Evolutionary conservation across 2,797 vertebrate genomes (phyloP), one percentile per base, ranked within the genome.

Genomic region (Sparus aurata): DNA sequence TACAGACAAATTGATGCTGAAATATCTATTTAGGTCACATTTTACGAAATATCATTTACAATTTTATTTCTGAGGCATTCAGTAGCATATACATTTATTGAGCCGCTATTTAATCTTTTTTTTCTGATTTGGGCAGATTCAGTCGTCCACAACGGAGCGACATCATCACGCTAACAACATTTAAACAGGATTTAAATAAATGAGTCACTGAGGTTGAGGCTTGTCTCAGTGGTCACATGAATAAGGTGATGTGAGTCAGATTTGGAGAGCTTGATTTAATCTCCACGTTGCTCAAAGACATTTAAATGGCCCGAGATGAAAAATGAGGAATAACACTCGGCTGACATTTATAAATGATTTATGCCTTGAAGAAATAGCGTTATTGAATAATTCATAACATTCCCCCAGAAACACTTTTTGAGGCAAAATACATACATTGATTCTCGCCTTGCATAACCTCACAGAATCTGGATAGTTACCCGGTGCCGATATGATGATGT

Each of bases 281-380:
- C 63, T 68, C 30, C 10, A 20, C 25, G 47, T 80, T 68, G 58
- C 64, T 66, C 8, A 2, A 52, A 78, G 50, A 82, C 70, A 75
- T 65, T 78, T 30, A 74, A 83, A 80, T 46, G 16, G n/a, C 55
- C 23, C 11, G 22, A 67, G 60, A 77, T 79, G 69, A 85, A 77
- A 84, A 90, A 82, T 46, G 66, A 76, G 62, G 6, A 73, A 58
- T 45, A 89, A 82, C 62, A 60, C 73, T 80, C 34, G 1, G 66
- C 61, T 84, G 76, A 84, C 77, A 70, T 87, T 83, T 81, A 73
- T 85, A 65, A 81, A 90, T 80, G 72, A 89, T 91, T 79, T 67
- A 86, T 77, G 60, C 63, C 71, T 78, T 12, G 16, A 85, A 87
- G 75, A 79, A 59, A 73, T 64, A 73, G 43, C 46, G 47, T 69